Evolutionary conservation across 2,888 invertebrate species (phyloP).

Genomic region (Lamproptera curius): DNA sequence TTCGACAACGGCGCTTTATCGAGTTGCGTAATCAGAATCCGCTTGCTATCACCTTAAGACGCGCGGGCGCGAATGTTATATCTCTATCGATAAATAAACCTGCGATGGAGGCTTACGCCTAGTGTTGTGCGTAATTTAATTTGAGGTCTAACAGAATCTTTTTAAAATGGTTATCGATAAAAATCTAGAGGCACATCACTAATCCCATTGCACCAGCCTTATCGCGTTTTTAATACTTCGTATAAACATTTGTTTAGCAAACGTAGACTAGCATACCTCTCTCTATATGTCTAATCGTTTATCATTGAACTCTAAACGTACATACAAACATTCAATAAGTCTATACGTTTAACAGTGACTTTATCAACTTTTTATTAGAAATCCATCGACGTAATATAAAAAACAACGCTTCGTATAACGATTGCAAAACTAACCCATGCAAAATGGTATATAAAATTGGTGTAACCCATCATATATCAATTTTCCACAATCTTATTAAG

Average conservation of each 20-base stretch:
- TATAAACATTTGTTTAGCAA: constrained; percentile 49
- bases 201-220: constrained; percentile 50
- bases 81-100: background rate
- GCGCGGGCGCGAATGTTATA: background rate
- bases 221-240: constrained; percentile 57
- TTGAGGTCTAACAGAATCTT: background rate
- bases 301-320: constrained; percentile 4
- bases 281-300: constrained; percentile 20
- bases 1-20: constrained; percentile 7
- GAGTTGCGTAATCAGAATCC: constrained; percentile 1
- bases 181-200: constrained; percentile 37
- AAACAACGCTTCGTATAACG: too few relatives aligned
- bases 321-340: background rate
- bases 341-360: too few relatives aligned
- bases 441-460: too few relatives aligned
- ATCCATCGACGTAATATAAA: too few relatives aligned
- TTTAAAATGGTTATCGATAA: constrained; percentile 23
- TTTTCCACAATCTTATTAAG: too few relatives aligned
- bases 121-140: too few relatives aligned
- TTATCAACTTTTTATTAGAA: too few relatives aligned
- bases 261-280: constrained; percentile 45
- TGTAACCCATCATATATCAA: too few relatives aligned
- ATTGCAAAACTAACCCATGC: too few relatives aligned
- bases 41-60: background rate
- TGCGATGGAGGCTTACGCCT: too few relatives aligned